phyloP scores from a whole-genome alignment of 37 sponge, comb jelly and placozoan genomes.

The Bolinopsis microptera region DNA sequence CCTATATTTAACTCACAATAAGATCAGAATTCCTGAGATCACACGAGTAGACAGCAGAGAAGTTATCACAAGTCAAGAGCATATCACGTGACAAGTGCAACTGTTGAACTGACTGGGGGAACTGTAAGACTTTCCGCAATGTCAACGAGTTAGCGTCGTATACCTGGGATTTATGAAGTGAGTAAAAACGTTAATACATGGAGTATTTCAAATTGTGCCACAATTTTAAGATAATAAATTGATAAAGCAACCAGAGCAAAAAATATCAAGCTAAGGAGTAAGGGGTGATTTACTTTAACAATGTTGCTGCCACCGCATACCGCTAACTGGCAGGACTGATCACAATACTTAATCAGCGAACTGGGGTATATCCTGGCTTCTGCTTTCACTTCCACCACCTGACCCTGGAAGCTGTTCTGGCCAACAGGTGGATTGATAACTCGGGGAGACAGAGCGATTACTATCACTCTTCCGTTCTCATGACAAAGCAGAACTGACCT shows the following conservation, averaged over 20 bases:
- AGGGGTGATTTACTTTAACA: constrained; percentile 52
- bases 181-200: neutral
- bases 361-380: constrained; percentile 42
- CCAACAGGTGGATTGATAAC: neutral
- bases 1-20: neutral
- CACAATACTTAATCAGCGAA: constrained; percentile 5
- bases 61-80: neutral
- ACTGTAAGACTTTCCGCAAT: neutral
- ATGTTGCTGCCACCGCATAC: constrained; percentile 57
- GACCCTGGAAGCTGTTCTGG: neutral
- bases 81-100: neutral
- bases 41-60: neutral
- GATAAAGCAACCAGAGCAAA: too few relatives aligned
- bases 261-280: too few relatives aligned
- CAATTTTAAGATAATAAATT: too few relatives aligned
- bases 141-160: neutral
- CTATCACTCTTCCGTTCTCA: constrained; percentile 1
- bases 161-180: neutral
- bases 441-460: neutral
- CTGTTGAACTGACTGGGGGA: neutral
- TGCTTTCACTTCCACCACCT: neutral
- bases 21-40: neutral
- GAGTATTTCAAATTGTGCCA: too few relatives aligned
- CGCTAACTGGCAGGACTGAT: neutral
- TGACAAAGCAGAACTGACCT: constrained; percentile 38